These are phyloP conservation scores for Tetragonisca angustula DNA, from an alignment of 2,888 invertebrate genomes.

Conservation along the genomic window DNA sequence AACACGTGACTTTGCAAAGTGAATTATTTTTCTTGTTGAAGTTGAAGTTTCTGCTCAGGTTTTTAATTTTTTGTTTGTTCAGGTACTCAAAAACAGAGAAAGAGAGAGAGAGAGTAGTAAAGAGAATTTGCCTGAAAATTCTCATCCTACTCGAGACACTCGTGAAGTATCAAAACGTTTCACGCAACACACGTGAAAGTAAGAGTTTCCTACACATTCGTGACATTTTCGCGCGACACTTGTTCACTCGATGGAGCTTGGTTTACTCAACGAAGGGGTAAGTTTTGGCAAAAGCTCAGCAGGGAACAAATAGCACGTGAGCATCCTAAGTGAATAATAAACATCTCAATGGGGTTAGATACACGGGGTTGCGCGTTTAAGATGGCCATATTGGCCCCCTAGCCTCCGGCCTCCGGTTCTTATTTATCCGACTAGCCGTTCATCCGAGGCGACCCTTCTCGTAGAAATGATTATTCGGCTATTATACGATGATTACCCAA, in stretches of 20 bases:
- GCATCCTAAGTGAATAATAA: conserved; percentile 80
- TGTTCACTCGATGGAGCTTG: conserved; percentile 19
- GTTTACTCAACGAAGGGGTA: conserved; percentile 48
- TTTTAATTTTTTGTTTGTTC: too few species aligned
- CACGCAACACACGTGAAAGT: too few species aligned
- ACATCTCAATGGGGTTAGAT: conserved; percentile 74
- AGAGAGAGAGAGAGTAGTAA: too few species aligned
- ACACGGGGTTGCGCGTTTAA: conserved; percentile 67
- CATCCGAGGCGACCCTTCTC: conserved; percentile 30
- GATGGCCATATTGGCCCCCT: conserved; percentile 79
- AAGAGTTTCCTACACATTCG: conserved; percentile 3
- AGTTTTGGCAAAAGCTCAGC: conserved; percentile 58
- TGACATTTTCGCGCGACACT: conserved; percentile 28
- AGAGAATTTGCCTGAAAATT: too few species aligned
- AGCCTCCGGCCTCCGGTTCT: conserved; percentile 74
- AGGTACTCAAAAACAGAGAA: too few species aligned
- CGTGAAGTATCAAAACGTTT: too few species aligned
- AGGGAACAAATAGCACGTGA: conserved; percentile 74
- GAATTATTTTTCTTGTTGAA: too few species aligned
- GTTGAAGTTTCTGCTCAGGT: too few species aligned
- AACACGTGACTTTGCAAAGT: too few species aligned
- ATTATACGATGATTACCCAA: conserved; percentile 83
- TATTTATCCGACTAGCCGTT: conserved; percentile 53
- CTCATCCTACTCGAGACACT: too few species aligned
- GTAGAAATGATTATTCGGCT: conserved; percentile 79